Evolutionary conservation across 2,888 invertebrate genomes (phyloP).

Genomic region (Lasioglossum leucozonium): DNA sequence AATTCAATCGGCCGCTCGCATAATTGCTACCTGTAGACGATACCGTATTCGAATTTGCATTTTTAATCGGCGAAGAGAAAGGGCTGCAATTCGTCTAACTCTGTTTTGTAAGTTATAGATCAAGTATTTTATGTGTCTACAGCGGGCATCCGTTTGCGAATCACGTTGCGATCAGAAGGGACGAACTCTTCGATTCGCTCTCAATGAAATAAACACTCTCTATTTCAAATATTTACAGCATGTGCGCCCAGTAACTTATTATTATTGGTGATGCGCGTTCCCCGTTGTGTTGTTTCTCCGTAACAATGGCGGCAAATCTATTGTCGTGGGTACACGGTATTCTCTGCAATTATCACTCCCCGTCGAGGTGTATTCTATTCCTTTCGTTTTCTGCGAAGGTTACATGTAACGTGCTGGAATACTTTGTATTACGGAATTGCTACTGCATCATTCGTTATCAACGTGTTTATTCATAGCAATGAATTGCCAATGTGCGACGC

Average conservation of each 20-base stretch:
- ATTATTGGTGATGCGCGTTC: background rate
- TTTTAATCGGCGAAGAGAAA: background rate
- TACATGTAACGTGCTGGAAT: background rate
- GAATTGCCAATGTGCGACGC: background rate
- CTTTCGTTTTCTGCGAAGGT: background rate
- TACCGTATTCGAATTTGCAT: conserved; percentile 3
- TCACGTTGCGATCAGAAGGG: too few relatives aligned
- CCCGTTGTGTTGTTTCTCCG: background rate
- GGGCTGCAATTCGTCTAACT: background rate
- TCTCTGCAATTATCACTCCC: background rate
- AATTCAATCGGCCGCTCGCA: conserved; percentile 9
- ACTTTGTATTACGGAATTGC: background rate
- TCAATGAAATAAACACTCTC: background rate
- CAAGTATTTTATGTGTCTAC: background rate
- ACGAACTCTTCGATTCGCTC: background rate
- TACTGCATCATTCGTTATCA: background rate
- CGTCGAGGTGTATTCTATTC: background rate
- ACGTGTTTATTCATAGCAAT: background rate
- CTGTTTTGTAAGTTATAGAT: background rate
- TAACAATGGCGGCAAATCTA: background rate
- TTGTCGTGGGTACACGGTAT: background rate
- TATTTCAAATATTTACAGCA: background rate
- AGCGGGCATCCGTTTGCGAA: too few relatives aligned
- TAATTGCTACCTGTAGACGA: conserved; percentile 36
- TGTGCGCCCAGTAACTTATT: background rate